Base-by-base conservation (phyloP, 2,113 vertebrate genomes). In the Proteles cristata region DNA sequence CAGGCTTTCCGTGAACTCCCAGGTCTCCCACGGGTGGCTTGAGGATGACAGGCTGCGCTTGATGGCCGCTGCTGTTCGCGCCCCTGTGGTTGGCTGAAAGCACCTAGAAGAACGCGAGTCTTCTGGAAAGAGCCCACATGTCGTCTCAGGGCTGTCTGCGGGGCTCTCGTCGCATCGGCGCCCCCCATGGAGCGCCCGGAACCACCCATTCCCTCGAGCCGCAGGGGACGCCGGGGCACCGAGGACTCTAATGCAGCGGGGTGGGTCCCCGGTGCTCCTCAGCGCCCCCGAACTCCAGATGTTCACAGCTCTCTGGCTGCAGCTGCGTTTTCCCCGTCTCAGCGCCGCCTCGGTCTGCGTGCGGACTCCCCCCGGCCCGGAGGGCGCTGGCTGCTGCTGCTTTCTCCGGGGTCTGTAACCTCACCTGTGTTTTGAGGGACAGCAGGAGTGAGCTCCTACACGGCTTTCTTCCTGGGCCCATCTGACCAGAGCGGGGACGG, bases 191-290 rank as follows among this genome's bases (percentile, higher is more conserved):
- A 11, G 43, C 17, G 43, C 68, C 45, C 21, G 17, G 50, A 28
- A 8, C 25, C 7, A 65, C 61, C 12, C 17, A 25, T 33, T 45
- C 68, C 26, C 63, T 55, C 0, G 2, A 2, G 39, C 61, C 35
- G 0, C 10, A n/a, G n/a, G 43, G 74, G 77, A 26, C 8, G 21
- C 4, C 14, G 63, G 43, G 33, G 19, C 4, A 21, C 15, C 0
- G 0, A 17, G 35, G 31, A 15, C 69, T 35, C 58, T 16, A 21
- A 25, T 14, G 8, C 17, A 65, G 82, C 11, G n/a, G 31, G 23
- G 31, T 55, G 35, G 4, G 25, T 15, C 48, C 31, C 14, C 9
- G 11, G 0, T 5, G 4, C 11, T 80, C 12, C 28, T 48, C 35
- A 39, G 21, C 7, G 1, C 28, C 71, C 9, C 21, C 26, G 25